These are phyloP conservation scores for Pogonomyrmex californicus DNA, from an alignment of 1,140 invertebrate species.

Conservation along the genomic window DNA sequence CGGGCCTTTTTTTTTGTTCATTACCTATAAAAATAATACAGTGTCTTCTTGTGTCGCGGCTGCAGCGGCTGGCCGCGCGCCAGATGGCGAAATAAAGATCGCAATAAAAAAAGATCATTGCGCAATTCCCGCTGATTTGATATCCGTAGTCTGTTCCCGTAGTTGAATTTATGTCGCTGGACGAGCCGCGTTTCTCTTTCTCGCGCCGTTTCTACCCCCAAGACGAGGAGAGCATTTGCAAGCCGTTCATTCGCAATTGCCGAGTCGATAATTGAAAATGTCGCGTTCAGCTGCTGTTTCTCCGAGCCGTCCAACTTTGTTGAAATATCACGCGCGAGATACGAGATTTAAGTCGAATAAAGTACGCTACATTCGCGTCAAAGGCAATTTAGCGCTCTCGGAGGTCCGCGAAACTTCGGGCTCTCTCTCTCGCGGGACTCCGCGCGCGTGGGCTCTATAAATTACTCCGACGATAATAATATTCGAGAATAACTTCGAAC, in stretches of 20 bases:
- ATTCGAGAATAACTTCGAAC: constrained; percentile 22
- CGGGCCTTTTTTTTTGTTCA: background rate
- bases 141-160: too few relatives aligned
- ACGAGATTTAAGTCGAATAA: background rate
- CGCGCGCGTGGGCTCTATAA: background rate
- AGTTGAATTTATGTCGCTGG: constrained; percentile 1
- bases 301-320: background rate
- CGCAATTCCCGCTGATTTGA: constrained; percentile 43
- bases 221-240: background rate
- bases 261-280: constrained; percentile 37
- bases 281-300: background rate
- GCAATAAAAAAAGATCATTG: constrained; percentile 45
- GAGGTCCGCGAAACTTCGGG: background rate
- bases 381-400: background rate
- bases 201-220: background rate
- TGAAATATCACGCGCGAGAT: constrained; percentile 8
- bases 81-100: constrained; percentile 44
- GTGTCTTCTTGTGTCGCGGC: constrained; percentile 43
- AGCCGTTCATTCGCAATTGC: constrained; percentile 7
- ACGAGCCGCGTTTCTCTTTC: background rate
- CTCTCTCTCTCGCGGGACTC: background rate
- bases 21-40: constrained; percentile 51
- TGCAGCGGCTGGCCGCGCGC: constrained; percentile 30
- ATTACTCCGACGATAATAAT: constrained; percentile 26
- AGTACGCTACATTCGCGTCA: constrained; percentile 13